Conservation (phyloP, 2,888 invertebrate genomes). For the Lymantria monacha region DNA sequence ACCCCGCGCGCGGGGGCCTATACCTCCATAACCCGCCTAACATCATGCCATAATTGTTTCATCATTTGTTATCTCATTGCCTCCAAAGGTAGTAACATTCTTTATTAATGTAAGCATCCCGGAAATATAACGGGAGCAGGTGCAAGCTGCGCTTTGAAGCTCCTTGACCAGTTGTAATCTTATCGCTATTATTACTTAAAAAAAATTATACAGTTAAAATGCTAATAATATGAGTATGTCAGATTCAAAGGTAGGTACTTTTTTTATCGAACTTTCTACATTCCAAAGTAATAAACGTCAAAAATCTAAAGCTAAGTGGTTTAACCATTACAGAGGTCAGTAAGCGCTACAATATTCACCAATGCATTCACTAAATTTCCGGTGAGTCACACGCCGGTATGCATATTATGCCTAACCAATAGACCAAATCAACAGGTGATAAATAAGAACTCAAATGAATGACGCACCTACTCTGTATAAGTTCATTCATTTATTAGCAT, state of each 20-base stretch:
- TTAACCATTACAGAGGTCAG: slow-evolving; percentile 24
- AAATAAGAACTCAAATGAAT: slow-evolving; percentile 25
- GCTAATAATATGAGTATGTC: no score
- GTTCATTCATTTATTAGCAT: background rate
- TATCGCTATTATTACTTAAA: background rate
- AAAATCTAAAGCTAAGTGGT: slow-evolving; percentile 21
- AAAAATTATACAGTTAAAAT: background rate
- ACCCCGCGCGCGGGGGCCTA: slow-evolving; percentile 49
- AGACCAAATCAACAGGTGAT: slow-evolving; percentile 34
- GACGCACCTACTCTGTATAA: background rate
- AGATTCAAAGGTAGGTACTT: background rate
- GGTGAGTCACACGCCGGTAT: slow-evolving; percentile 53
- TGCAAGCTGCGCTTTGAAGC: slow-evolving; percentile 3
- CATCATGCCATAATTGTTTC: slow-evolving; percentile 62
- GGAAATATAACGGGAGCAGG: slow-evolving; percentile 19
- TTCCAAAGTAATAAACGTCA: slow-evolving; percentile 7
- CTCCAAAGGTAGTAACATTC: slow-evolving; percentile 48
- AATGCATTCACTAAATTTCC: slow-evolving; percentile 45
- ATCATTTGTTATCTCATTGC: slow-evolving; percentile 58
- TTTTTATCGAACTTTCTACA: background rate
- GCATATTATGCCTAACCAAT: slow-evolving; percentile 34
- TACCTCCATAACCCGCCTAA: slow-evolving; percentile 49
- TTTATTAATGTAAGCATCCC: slow-evolving; percentile 8
- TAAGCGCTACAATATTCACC: slow-evolving; percentile 30
- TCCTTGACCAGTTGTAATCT: background rate